Evolutionary conservation across 2,888 invertebrate species (phyloP).

Genomic region (Prenolepis imparis): DNA sequence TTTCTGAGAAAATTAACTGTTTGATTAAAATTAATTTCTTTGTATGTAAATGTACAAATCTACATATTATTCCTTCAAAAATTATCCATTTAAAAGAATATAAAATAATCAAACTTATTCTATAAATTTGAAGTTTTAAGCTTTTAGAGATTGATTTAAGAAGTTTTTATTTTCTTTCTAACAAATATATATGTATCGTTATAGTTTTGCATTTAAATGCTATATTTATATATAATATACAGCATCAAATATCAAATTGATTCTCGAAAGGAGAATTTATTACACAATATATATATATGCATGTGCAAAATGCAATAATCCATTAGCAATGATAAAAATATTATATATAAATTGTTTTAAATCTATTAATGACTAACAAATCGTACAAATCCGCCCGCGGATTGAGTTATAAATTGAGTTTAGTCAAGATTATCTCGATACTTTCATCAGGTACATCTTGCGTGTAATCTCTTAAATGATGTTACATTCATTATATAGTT

Average conservation of each 20-base stretch:
- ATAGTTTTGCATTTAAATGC: neutral
- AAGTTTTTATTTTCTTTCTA: neutral
- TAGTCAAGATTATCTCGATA: constrained; percentile 11
- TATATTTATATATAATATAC: neutral
- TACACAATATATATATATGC: neutral
- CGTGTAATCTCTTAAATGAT: neutral
- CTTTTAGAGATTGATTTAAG: neutral
- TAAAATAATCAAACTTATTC: neutral
- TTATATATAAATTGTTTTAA: constrained; percentile 10
- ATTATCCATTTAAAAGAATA: neutral
- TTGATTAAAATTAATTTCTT: neutral
- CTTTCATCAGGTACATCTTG: constrained; percentile 33
- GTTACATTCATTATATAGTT: neutral
- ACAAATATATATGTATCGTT: neutral
- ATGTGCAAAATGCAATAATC: neutral
- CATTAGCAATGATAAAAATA: constrained; percentile 11
- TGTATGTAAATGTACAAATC: neutral
- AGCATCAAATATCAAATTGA: neutral
- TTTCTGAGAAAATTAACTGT: neutral
- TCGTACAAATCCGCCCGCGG: constrained; percentile 29
- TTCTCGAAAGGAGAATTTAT: neutral
- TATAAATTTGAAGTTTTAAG: neutral
- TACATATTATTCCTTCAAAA: neutral
- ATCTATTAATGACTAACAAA: neutral
- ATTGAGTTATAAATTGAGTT: constrained; percentile 29